Evolutionary conservation across 2,888 invertebrate species (phyloP).

Genomic region (Gryllus longicercus): DNA sequence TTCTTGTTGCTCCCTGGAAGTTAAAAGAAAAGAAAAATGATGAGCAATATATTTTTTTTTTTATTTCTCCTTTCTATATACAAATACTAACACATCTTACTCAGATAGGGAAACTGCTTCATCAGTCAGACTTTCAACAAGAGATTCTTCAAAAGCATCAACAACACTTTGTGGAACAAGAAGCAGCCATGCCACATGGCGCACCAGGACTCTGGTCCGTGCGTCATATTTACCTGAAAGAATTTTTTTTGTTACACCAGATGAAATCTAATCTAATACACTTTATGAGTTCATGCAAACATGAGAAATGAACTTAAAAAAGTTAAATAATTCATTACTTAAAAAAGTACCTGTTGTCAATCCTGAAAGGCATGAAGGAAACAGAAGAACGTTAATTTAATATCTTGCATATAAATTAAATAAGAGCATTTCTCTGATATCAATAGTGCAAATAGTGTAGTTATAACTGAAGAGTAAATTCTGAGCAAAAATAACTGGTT

Average conservation of each 20-base stretch:
- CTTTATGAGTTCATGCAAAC: background rate
- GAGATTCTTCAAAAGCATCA: conserved; percentile 57
- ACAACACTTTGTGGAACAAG: conserved; percentile 54
- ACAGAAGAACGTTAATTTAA: background rate
- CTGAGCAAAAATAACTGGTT: no score
- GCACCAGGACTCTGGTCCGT: conserved; percentile 57
- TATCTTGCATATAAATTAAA: background rate
- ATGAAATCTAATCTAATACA: background rate
- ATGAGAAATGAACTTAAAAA: background rate
- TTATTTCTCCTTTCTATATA: no score
- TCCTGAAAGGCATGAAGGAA: background rate
- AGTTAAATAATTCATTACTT: background rate
- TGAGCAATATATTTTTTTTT: no score
- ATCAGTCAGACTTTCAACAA: conserved; percentile 51
- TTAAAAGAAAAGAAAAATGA: no score
- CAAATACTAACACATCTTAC: conserved; percentile 22
- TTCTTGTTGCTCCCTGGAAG: conserved; percentile 51
- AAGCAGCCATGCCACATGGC: conserved; percentile 54
- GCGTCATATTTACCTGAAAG: conserved; percentile 60
- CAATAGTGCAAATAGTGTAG: no score
- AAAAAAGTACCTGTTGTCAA: conserved; percentile 17
- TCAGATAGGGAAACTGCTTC: conserved; percentile 25
- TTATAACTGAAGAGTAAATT: no score
- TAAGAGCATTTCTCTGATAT: no score
- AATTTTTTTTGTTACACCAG: background rate